phyloP scores from a whole-genome alignment of 2,797 vertebrate genomes.

The Diplodus puntazzo region DNA sequence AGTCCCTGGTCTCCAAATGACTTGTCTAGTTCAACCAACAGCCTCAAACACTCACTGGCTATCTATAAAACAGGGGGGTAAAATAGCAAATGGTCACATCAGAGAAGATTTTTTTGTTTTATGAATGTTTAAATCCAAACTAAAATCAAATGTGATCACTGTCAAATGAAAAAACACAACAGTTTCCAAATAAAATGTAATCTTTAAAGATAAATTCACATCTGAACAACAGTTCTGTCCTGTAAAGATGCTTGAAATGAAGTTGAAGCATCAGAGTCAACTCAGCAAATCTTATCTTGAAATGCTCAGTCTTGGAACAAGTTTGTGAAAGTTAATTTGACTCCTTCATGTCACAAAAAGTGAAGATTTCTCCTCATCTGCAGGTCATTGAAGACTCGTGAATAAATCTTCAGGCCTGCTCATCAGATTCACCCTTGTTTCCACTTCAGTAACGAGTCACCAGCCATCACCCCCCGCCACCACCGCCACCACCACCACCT shows the following conservation, averaged over 20 bases:
- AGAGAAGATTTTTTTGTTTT: neutral
- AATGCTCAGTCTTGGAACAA: too few relatives aligned
- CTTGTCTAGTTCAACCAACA: neutral
- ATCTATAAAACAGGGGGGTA: neutral
- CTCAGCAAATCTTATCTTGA: too few relatives aligned
- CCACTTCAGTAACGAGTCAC: constrained; percentile 42
- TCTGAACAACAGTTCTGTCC: neutral
- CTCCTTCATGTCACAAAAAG: neutral
- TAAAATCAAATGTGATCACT: neutral
- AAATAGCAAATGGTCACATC: neutral
- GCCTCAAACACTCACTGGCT: neutral
- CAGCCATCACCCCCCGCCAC: constrained; percentile 2
- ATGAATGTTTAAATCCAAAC: neutral
- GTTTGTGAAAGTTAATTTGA: neutral
- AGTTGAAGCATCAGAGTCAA: neutral
- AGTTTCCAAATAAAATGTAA: neutral
- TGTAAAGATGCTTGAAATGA: neutral
- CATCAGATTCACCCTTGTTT: constrained; percentile 39
- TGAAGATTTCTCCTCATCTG: constrained; percentile 7
- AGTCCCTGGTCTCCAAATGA: neutral
- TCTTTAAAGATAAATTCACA: neutral
- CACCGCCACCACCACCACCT: constrained; percentile 24
- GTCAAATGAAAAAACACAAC: neutral
- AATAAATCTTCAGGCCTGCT: constrained; percentile 27
- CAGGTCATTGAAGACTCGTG: constrained; percentile 7